Evolutionary conservation across 2,113 vertebrate genomes (phyloP).

Genomic region (Sporophila hypoxantha): DNA sequence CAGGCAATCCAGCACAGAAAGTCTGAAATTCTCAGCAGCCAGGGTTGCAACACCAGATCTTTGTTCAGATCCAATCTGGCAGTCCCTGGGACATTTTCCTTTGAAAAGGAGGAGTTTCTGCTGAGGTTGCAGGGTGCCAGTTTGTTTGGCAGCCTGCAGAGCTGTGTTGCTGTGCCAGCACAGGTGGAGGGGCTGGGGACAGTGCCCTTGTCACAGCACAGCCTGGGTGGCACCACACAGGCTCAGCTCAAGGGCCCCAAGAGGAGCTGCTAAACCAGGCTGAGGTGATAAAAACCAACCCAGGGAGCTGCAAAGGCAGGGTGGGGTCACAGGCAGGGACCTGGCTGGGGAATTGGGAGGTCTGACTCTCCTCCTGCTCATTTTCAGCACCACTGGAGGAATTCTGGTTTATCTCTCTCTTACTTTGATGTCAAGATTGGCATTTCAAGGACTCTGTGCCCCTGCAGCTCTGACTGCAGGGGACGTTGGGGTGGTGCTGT

Average conservation of each 20-base stretch:
- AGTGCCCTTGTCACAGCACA: not conserved
- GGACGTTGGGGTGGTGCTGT: not conserved
- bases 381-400: not conserved
- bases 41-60: not conserved
- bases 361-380: not conserved
- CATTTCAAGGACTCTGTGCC: not conserved
- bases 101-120: not conserved
- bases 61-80: not conserved
- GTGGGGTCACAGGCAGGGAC: not conserved
- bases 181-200: not conserved
- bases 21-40: not conserved
- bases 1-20: too few species aligned
- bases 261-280: slow-evolving; percentile 11
- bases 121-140: not conserved
- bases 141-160: not conserved
- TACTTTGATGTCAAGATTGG: not conserved
- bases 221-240: not conserved
- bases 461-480: not conserved
- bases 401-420: not conserved
- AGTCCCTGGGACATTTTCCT: not conserved
- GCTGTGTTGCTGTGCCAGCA: accelerated
- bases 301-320: not conserved
- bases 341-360: not conserved
- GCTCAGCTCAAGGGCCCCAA: not conserved
- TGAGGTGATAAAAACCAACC: not conserved